Percentiles rank a stretch among this genome's conserved stretches.
phyloP scores from a whole-genome alignment of 2,888 invertebrate species.

The Acrocyrtus sp. region DNA sequence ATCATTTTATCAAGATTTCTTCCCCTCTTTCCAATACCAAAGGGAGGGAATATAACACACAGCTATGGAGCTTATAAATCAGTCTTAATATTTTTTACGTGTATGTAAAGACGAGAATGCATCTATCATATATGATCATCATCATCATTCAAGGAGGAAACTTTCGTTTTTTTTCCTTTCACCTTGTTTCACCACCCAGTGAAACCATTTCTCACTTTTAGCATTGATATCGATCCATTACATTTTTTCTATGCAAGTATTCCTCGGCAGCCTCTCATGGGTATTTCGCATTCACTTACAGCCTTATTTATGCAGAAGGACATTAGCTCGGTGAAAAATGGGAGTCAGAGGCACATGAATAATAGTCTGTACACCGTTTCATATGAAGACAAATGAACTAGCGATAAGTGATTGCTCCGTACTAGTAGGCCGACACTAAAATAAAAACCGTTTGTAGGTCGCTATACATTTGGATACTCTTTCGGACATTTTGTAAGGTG shows the following conservation, averaged over 20 bases:
- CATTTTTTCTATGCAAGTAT: too few species aligned
- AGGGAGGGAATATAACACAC: not conserved
- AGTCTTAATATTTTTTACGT: conserved; percentile 17
- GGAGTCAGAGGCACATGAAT: conserved; percentile 61
- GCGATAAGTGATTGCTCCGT: conserved; percentile 52
- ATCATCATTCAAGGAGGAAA: too few species aligned
- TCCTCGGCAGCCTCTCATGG: too few species aligned
- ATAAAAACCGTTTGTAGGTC: too few species aligned
- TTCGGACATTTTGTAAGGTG: too few species aligned
- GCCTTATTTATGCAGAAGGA: conserved; percentile 57
- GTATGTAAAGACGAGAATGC: not conserved
- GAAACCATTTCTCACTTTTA: conserved; percentile 52
- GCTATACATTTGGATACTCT: too few species aligned
- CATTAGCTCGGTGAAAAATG: conserved; percentile 59
- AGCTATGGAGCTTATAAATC: conserved; percentile 23
- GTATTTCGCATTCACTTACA: conserved; percentile 55
- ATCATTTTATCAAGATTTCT: conserved; percentile 10
- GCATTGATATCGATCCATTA: conserved; percentile 50
- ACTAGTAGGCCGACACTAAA: too few species aligned
- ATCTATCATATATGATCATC: too few species aligned
- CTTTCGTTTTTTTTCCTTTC: too few species aligned
- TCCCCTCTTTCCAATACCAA: too few species aligned
- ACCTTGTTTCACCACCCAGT: too few species aligned
- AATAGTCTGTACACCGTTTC: conserved; percentile 57
- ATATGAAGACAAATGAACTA: conserved; percentile 63